Base-by-base conservation (phyloP, 2,888 invertebrate species). In the Drosophila testacea region DNA sequence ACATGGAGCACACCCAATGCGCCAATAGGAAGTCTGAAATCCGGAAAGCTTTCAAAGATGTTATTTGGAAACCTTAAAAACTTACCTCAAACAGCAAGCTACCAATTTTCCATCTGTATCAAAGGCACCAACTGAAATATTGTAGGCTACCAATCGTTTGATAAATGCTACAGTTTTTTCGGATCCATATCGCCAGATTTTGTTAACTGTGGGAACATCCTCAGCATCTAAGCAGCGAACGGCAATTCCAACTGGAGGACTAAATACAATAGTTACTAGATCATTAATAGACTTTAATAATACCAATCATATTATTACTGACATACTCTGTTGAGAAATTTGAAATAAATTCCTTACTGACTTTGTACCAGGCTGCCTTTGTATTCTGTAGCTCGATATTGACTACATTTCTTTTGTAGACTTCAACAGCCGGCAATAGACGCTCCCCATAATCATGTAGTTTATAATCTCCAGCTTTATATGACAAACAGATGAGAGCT, bases 11-110 rank as follows among this genome's bases (percentile, higher is more conserved):
- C 32, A 10, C 60, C 60, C 42, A 61, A 51, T 6, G 60, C 51
- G 0, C 51, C 51, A 36, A 22, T 27, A 1, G 60, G 60, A 1
- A 61, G 13, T 44, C 60, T 51, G 11, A n/a, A 27, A 4, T 13
- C 10, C n/a, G 11, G 0, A 60, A n/a, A 32, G 5, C 2, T 30
- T 6, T 36, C 7, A 9, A 4, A 11, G n/a, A 51, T 22, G 30
- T 10, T 9, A 30, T 30, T 4, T 41, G 13, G 13, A 6, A 16
- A 39, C 10, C 13, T 39, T 27, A 7, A 38, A 27, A 28, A 30
- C 13, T 30, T 47, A 90, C 91, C 84, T 80, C 52, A 91, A 73
- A 54, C 91, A 88, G 90, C 91, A 92, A 4, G 88, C 91, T 0
- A 92, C 63, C 32, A 92, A 69, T 16, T 89, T 78, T 4, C 80